Base-by-base conservation (phyloP, 1,140 invertebrate species). In the Eciton burchellii region DNA sequence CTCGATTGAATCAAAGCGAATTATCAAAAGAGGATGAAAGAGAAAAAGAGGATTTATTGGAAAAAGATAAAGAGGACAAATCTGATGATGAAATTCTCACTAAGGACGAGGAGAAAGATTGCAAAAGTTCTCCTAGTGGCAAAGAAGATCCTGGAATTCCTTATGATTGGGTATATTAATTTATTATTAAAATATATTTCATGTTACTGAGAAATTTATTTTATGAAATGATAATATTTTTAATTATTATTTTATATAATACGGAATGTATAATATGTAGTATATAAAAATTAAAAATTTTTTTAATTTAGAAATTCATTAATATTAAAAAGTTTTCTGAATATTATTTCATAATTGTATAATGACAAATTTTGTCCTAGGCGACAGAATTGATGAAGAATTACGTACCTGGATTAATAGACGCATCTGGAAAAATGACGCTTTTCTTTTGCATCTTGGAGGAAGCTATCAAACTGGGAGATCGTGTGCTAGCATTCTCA, bases 381-480 rank as follows among this genome's bases (percentile, higher is more conserved):
- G 98, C 98, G 0, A 95, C 97, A 4, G 97, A 98, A 73, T 91
- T 98, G 19, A 95, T 99, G 91, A 97, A 98, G 92, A 96, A 97
- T 84, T 99, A 99, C 92, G 94, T 97, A 71, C 96, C 98, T 9
- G 98, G 97, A 41, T 94, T 97, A n/a, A 96, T 99, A 83, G 97
- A 98, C 89, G 98, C 98, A 90, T 98, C 98, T 4, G 97, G 97
- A 1, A 99, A 99, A 94, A 98, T 99, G 96, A 96, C 98, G 82
- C 95, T 99, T 29, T 96, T 99, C 84, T 98, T 99, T 91, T 97
- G 97, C 74, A 98, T 99, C 62, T 95, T 99, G 8, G 96, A 98
- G 86, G 97, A 99, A 93, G 97, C 98, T 84, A 96, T 99, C 45
- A 94, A 95, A 70, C 89, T 97, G 43, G 98, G 98, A 2, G 99